These are phyloP conservation scores for Pandemis heparana DNA, from an alignment of 2,888 invertebrate genomes.

Conservation along the genomic window DNA sequence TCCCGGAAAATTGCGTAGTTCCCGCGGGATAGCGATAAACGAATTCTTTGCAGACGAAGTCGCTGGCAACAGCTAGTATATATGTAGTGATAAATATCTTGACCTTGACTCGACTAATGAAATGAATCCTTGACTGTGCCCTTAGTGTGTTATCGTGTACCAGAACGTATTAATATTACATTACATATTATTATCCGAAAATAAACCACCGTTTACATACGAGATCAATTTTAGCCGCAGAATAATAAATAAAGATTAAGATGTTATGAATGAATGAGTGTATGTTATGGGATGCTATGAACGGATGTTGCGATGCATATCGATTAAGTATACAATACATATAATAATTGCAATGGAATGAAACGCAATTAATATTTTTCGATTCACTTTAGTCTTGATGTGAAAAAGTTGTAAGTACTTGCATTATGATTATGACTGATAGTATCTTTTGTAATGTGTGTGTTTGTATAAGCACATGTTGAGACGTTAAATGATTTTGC, in stretches of 20 bases:
- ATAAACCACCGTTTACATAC: constrained; percentile 36
- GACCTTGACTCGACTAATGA: constrained; percentile 26
- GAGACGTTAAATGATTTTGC: constrained; percentile 1
- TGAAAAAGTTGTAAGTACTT: not conserved
- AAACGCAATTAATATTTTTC: not conserved
- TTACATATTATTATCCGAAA: constrained; percentile 23
- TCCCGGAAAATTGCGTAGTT: no score
- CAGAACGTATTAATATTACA: constrained; percentile 20
- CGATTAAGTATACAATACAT: not conserved
- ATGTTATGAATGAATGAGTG: constrained; percentile 16
- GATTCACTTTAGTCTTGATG: not conserved
- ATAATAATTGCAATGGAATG: not conserved
- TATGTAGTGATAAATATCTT: not conserved
- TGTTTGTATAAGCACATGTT: constrained; percentile 17
- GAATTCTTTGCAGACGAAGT: no score
- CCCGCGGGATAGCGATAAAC: no score
- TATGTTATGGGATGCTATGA: constrained; percentile 4
- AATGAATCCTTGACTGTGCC: constrained; percentile 24
- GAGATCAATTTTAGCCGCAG: constrained; percentile 20
- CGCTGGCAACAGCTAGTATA: no score
- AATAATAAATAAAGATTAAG: constrained; percentile 25
- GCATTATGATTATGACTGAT: not conserved
- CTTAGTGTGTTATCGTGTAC: not conserved
- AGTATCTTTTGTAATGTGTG: not conserved
- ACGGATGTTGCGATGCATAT: constrained; percentile 9